Evolutionary conservation across 2,888 invertebrate genomes (phyloP), one percentile per base, ranked within the genome.

Genomic region (Meteorus cinctellus): DNA sequence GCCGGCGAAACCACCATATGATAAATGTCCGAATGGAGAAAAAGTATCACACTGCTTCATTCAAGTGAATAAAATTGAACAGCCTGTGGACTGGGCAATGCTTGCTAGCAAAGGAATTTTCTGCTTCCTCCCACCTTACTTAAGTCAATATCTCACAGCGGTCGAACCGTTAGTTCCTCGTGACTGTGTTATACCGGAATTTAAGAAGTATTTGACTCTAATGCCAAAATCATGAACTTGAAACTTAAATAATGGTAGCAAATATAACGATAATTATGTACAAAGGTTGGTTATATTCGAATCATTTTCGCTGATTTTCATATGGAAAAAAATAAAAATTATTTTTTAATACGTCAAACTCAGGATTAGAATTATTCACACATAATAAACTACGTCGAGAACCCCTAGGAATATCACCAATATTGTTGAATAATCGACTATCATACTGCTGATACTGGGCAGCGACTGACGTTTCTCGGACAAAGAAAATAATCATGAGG

Each of bases 1-100:
- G 0, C 91, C 93, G 45, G 91, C 91, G 0, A 91, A 90, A 75
- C 86, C 88, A 6, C 89, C 89, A 0, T 89, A 89, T 66, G 87
- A 89, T 59, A 78, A 80, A 2, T 87, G 84, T 76, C 84, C 85
- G 1, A 80, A 79, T 1, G 87, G 86, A 2, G 83, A 81, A 60
- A 91, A 91, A 82, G 92, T 94, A 14, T 94, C 94, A 0, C 95
- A 95, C 79, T 95, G 95, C 84, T 93, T 96, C 79, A 91, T 95
- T 27, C 95, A 96, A 70, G 73, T 86, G n/a, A 88, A 85, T 82
- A 92, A 81, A 82, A 90, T 91, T 0, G 85, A 92, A 0, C 90
- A 92, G 0, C 90, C 89, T 0, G 88, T 92, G 8, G 93, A 94
- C 78, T 89, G 92, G 72, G 91, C 91, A 6, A 92, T 91, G 89